These are phyloP conservation scores for Carassius gibelio DNA, from an alignment of 2,113 vertebrate species.

Conservation along the genomic window DNA sequence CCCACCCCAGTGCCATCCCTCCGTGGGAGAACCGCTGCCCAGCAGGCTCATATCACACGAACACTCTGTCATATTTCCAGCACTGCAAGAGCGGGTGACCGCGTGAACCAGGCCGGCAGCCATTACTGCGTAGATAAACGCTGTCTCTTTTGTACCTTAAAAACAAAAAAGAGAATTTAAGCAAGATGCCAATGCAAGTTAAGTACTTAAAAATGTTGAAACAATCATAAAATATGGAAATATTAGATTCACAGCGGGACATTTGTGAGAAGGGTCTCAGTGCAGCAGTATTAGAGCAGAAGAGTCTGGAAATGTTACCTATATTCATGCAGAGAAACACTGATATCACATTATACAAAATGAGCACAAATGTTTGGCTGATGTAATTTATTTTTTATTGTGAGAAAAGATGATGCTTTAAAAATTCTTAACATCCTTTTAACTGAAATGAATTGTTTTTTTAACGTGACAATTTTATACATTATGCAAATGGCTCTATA, in stretches of 20 bases:
- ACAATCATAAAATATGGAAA: not conserved
- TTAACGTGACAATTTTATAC: not conserved
- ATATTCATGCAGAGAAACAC: not conserved
- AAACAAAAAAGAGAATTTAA: not conserved
- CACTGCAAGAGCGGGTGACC: constrained; percentile 89
- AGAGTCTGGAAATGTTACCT: not conserved
- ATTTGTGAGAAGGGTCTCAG: not conserved
- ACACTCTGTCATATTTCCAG: constrained; percentile 91
- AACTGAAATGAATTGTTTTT: not conserved
- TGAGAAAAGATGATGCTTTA: not conserved
- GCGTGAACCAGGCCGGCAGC: constrained; percentile 90
- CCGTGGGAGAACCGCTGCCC: constrained; percentile 73
- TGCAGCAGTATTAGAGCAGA: not conserved
- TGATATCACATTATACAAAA: not conserved
- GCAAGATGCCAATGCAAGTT: not conserved
- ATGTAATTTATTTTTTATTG: not conserved
- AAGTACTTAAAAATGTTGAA: constrained; percentile 1
- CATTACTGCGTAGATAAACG: constrained; percentile 88
- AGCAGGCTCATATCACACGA: constrained; percentile 83
- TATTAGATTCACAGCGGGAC: not conserved
- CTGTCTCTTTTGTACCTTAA: constrained; percentile 91
- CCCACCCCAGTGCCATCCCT: constrained; percentile 97
- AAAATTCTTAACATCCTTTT: not conserved
- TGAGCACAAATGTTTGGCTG: not conserved
- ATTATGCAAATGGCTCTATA: not conserved